Evolutionary conservation across 2,888 invertebrate genomes (phyloP), one percentile per base, ranked within the genome.

Genomic region (Amphipoea lucens): DNA sequence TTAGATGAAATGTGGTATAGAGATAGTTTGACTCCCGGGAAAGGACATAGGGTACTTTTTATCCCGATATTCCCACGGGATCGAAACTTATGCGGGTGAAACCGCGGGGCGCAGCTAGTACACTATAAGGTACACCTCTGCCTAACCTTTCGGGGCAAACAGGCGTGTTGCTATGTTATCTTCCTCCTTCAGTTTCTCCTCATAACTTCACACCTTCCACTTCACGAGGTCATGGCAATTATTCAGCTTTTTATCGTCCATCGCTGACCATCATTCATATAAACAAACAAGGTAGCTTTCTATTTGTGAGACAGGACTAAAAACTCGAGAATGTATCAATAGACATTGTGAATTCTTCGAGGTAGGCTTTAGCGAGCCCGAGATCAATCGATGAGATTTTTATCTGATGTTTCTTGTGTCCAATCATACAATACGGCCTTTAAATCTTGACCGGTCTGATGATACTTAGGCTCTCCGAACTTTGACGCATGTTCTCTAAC

Each of bases 271-370:
- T 36, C 48, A 70, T 82, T 71, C 9, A 40, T 62, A 71, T 54
- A 0, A 14, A 14, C 1, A 51, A 3, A 65, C 51, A 65, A 57
- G 68, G 2, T 40, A 74, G 36, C 45, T 69, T 51, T 62, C 66
- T 29, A 71, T 71, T 83, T 71, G 36, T 78, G 48, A 23, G 12
- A 48, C 20, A 29, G 62, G 20, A 51, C 48, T 73, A 84, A 84
- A 79, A 83, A 83, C 23, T 72, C 51, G 17, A 65, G 84, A 75
- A 83, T 83, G 67, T 79, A 65, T 84, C 71, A 79, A 84, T 84
- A 72, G 80, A 29, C 65, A 29, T 36, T 60, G 29, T n/a, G 40
- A 51, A 78, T 42, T 54, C 36, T 14, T 62, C 40, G 62, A 48
- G 45, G 60, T 60, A 60, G 36, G 67, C 79, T 74, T 83, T 48